phyloP scores from a whole-genome alignment of 1,140 invertebrate species.

The Hydropsyche tenuis region DNA sequence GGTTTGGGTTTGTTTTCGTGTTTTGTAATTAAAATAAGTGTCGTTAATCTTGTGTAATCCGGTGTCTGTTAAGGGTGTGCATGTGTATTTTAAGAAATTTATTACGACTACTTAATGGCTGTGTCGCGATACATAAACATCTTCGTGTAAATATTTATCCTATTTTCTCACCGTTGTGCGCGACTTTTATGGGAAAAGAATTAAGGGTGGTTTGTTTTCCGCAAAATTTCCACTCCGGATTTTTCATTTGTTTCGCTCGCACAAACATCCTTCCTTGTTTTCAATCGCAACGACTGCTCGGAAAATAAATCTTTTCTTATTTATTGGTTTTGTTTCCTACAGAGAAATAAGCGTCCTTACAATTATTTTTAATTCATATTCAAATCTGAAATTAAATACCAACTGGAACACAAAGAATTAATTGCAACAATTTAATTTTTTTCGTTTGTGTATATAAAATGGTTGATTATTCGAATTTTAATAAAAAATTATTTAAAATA shows the following conservation, averaged over 20 bases:
- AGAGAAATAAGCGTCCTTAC: background rate
- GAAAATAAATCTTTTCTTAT: slow-evolving; percentile 6
- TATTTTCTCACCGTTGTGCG: slow-evolving; percentile 1
- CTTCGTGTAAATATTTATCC: slow-evolving; percentile 8
- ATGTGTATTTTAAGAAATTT: slow-evolving; percentile 1
- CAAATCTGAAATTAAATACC: no score
- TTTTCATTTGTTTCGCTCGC: background rate
- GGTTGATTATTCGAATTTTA: no score
- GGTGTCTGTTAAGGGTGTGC: no score
- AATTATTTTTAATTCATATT: no score
- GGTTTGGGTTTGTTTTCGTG: no score
- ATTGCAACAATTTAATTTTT: no score
- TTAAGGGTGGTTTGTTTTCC: background rate
- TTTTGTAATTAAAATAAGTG: no score
- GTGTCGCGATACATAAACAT: background rate
- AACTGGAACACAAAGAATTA: no score
- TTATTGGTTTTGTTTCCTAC: slow-evolving; percentile 3
- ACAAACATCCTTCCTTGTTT: background rate
- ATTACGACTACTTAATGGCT: background rate
- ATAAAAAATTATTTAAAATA: no score
- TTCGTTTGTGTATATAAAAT: no score
- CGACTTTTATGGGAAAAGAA: background rate
- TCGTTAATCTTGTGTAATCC: no score
- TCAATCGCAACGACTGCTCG: background rate
- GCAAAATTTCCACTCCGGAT: background rate